Percentiles rank a stretch among this genome's conserved stretches.
Conservation (phyloP, 2,888 invertebrate genomes). For the Orgyia antiqua region DNA sequence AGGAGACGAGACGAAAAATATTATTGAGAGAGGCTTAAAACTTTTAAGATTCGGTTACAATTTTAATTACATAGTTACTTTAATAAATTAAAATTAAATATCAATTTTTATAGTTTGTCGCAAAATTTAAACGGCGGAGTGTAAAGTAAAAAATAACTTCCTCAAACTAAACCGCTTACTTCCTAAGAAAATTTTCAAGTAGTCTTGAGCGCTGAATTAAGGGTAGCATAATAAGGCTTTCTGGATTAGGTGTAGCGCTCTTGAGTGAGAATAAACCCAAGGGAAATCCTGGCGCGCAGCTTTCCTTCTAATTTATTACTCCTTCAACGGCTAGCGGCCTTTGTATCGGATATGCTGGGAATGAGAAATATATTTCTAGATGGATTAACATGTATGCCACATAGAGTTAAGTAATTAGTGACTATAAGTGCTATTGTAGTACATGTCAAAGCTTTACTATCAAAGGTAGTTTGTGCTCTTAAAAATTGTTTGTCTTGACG, state of each 20-base stretch:
- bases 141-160: slow-evolving; percentile 31
- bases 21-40: too few species aligned
- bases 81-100: slow-evolving; percentile 5
- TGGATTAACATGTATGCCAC: slow-evolving; percentile 69
- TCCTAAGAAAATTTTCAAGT: slow-evolving; percentile 73
- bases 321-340: slow-evolving; percentile 71
- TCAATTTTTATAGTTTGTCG: slow-evolving; percentile 8
- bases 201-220: slow-evolving; percentile 75
- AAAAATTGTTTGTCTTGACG: too few species aligned
- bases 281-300: slow-evolving; percentile 77
- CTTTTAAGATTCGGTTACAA: too few species aligned
- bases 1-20: too few species aligned
- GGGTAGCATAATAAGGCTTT: slow-evolving; percentile 78
- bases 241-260: slow-evolving; percentile 75
- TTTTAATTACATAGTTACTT: too few species aligned
- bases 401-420: slow-evolving; percentile 59
- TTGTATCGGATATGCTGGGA: slow-evolving; percentile 71
- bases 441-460: slow-evolving; percentile 3
- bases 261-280: slow-evolving; percentile 77
- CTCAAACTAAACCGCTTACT: slow-evolving; percentile 59
- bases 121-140: slow-evolving; percentile 33
- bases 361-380: slow-evolving; percentile 71
- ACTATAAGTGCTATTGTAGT: slow-evolving; percentile 40
- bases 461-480: too few species aligned
- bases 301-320: slow-evolving; percentile 75